Base-by-base conservation (phyloP, 2,113 vertebrate species). In the Hepsetus odoe region DNA sequence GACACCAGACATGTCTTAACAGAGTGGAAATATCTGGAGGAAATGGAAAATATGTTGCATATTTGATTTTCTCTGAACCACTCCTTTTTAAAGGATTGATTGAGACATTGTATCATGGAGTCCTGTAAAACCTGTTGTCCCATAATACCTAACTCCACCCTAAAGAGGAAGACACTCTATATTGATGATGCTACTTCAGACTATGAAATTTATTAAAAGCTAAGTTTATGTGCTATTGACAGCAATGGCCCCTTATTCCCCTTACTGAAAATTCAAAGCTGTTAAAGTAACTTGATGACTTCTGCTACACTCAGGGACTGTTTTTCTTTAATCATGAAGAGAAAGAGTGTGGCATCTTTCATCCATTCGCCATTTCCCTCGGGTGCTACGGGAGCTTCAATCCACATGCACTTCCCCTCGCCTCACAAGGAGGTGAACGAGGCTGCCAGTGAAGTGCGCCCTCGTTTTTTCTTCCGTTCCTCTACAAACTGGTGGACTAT, bases 281-380 rank as follows among this genome's bases (percentile, higher is more conserved):
- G 6, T 72, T 30, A 22, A 58, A n/a, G n/a, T n/a, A 56, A 28
- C 38, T 67, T 18, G 7, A 35, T 53, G 73, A 64, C 40, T 69
- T 74, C 55, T 44, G 2, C 42, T 69, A 68, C 61, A 53, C 74
- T 67, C 44, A 24, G n/a, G 24, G 22, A 20, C 65, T 72, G 77
- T 87, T 85, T 84, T 44, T 72, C 77, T 87, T 84, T 85, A 86
- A 85, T 83, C 83, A 76, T 69, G 59, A 16, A 51, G 69, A 80
- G 77, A 80, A 67, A 75, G n/a, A 55, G 59, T 76, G 64, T 67
- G 72, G 44, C 11, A 85, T 85, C 84, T 89, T 86, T 89, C 86
- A 92, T 88, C 81, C 82, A 90, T 90, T 80, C 69, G 33, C 33
- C 3, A 14, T 77, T 67, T 89, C 83, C 83, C 81, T 6, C 18